Evolutionary conservation across 2,888 invertebrate genomes (phyloP).

Genomic region (Melieria omissa): DNA sequence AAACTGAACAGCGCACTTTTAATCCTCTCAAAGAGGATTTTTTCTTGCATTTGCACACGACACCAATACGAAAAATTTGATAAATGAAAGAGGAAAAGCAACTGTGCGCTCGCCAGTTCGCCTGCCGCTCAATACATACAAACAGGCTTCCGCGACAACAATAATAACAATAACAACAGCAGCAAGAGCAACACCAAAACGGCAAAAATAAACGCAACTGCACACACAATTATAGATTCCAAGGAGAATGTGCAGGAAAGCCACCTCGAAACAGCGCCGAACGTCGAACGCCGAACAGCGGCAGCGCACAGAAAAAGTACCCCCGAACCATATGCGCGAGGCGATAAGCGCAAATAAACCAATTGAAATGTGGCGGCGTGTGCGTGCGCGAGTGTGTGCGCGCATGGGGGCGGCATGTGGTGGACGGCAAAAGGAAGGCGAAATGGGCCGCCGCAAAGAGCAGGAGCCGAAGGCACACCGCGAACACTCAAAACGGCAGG

Average conservation of each 20-base stretch:
- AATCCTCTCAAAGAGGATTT: conserved; percentile 45
- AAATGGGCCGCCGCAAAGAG: too few relatives aligned
- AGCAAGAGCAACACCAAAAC: background rate
- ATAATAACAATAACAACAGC: conserved; percentile 1
- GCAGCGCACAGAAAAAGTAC: conserved; percentile 4
- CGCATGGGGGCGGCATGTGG: background rate
- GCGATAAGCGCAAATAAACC: background rate
- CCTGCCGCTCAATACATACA: conserved; percentile 18
- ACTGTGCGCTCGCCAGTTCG: conserved; percentile 5
- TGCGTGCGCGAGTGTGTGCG: background rate
- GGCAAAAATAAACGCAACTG: background rate
- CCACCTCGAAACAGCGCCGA: conserved; percentile 35
- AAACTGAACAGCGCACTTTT: conserved; percentile 18
- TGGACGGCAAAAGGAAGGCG: too few relatives aligned
- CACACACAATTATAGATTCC: conserved; percentile 19
- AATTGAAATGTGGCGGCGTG: background rate
- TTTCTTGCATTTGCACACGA: conserved; percentile 40
- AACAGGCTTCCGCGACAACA: background rate
- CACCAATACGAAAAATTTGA: conserved; percentile 37
- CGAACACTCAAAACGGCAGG: background rate
- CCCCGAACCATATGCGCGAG: conserved; percentile 12
- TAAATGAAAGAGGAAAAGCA: conserved; percentile 11
- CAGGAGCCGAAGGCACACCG: too few relatives aligned
- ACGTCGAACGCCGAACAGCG: conserved; percentile 14
- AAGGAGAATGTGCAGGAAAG: conserved; percentile 41